These are phyloP conservation scores for Podarcis muralis DNA, from an alignment of 2,113 vertebrate species.

Conservation along the genomic window DNA sequence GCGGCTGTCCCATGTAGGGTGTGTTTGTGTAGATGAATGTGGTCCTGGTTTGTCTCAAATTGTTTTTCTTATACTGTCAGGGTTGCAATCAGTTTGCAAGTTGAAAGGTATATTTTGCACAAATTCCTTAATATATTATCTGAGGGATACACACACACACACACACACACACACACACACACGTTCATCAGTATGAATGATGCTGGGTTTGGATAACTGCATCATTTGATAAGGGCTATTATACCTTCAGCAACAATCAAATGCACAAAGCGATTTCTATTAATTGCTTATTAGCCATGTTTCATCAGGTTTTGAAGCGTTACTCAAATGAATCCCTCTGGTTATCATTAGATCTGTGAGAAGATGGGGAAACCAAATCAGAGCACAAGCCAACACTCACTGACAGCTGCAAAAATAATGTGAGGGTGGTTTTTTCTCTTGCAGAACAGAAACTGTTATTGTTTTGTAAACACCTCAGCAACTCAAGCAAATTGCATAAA, in stretches of 20 bases:
- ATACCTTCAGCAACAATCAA: background rate
- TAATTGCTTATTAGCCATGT: conserved; percentile 53
- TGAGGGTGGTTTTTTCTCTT: conserved; percentile 24
- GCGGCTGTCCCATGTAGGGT: background rate
- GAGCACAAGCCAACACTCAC: conserved; percentile 49
- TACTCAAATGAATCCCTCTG: conserved; percentile 59
- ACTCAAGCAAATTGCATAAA: conserved; percentile 19
- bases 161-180: background rate
- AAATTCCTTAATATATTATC: background rate
- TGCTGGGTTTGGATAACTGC: background rate
- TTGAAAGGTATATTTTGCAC: background rate
- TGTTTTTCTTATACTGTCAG: background rate
- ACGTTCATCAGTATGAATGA: background rate
- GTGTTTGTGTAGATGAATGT: background rate
- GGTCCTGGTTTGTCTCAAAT: background rate
- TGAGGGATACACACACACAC: no score
- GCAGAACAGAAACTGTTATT: conserved; percentile 40
- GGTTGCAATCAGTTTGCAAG: background rate
- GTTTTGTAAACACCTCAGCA: conserved; percentile 51
- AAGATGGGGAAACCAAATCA: conserved; percentile 60
- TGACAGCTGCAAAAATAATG: conserved; percentile 62
- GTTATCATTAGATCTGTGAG: conserved; percentile 61
- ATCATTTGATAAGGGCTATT: conserved; percentile 24
- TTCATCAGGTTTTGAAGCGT: conserved; percentile 56
- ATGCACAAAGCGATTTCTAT: conserved; percentile 21